Conservation (phyloP, 1,140 invertebrate genomes). For the Dreissena rostriformis region DNA sequence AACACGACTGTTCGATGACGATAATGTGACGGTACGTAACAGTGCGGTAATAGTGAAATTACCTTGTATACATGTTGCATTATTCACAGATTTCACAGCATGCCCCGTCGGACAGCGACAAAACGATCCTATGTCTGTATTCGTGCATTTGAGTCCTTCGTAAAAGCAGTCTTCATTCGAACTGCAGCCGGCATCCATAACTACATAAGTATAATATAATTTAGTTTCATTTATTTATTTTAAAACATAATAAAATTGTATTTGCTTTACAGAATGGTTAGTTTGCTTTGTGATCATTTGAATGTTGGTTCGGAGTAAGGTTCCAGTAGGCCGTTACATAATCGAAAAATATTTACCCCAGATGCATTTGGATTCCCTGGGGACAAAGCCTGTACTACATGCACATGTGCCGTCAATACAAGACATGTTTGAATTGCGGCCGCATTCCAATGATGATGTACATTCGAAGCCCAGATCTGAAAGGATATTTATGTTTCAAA, state of each 20-base stretch:
- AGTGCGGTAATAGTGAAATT: too few species aligned
- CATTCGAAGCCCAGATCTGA: background rate
- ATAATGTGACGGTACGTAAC: too few species aligned
- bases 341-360: background rate
- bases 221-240: too few species aligned
- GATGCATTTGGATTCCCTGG: background rate
- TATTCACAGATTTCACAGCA: background rate
- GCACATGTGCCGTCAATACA: background rate
- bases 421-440: background rate
- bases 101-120: background rate
- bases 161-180: background rate
- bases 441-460: background rate
- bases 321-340: background rate
- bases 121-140: background rate
- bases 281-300: background rate
- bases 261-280: background rate
- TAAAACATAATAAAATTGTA: background rate
- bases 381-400: background rate
- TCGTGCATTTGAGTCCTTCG: background rate
- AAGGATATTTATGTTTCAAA: too few species aligned
- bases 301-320: background rate
- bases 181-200: background rate
- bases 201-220: background rate
- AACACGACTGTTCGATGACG: too few species aligned
- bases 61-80: background rate